Percentiles rank a stretch among this genome's conserved stretches.
Evolutionary conservation across 2,888 invertebrate genomes (phyloP).

Genomic region (Pseudanteris insignis): DNA sequence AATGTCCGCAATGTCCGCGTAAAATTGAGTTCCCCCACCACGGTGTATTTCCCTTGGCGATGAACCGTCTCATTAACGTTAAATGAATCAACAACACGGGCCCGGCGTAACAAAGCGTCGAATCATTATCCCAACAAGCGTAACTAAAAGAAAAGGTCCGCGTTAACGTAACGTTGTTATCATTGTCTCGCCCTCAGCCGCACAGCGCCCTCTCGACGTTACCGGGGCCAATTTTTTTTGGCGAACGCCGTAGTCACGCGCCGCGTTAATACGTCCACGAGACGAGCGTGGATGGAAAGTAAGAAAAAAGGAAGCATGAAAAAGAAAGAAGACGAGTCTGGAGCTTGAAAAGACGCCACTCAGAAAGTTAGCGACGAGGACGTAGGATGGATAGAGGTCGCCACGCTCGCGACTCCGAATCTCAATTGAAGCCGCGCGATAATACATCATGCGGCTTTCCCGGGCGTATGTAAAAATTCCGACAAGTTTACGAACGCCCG

Average conservation of each 20-base stretch:
- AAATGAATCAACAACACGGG: constrained; percentile 31
- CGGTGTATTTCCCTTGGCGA: neutral
- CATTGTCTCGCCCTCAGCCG: constrained; percentile 2
- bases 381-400: constrained; percentile 3
- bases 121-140: constrained; percentile 32
- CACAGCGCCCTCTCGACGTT: neutral
- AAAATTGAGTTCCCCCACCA: constrained; percentile 1
- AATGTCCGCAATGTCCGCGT: too few relatives aligned
- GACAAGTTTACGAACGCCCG: constrained; percentile 26
- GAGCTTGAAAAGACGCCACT: constrained; percentile 36
- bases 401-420: constrained; percentile 18
- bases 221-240: constrained; percentile 11
- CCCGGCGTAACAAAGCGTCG: constrained; percentile 30
- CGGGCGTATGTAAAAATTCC: constrained; percentile 21
- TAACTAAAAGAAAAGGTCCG: constrained; percentile 28
- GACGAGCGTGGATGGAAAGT: constrained; percentile 7
- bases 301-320: too few relatives aligned
- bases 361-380: constrained; percentile 17
- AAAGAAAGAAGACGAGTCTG: constrained; percentile 14
- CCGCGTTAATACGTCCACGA: constrained; percentile 30
- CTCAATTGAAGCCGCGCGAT: constrained; percentile 26
- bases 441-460: constrained; percentile 33
- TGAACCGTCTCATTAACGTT: constrained; percentile 32
- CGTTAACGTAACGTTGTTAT: constrained; percentile 27
- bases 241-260: constrained; percentile 35